Evolutionary conservation across 2,888 invertebrate genomes (phyloP), one percentile per base, ranked within the genome.

Genomic region (Epiblema foenella): DNA sequence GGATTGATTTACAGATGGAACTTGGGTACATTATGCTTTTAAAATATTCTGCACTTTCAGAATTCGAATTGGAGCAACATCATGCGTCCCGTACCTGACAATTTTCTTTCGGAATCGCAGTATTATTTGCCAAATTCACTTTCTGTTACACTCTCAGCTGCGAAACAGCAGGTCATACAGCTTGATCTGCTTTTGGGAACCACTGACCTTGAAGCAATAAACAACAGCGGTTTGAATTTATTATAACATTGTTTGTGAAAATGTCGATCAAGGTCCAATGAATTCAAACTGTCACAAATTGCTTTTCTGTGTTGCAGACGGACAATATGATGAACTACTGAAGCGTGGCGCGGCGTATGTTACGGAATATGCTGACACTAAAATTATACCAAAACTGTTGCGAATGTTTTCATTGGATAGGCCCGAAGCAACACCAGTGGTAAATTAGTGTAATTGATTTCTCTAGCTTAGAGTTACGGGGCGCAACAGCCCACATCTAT

Each of bases 181-280:
- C 94, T 96, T 17, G 95, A 96, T 37, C 86, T 96, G 58, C 87
- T 97, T 68, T 93, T 96, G 63, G 97, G 97, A 24, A 94, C 96
- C 64, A 94, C 95, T n/a, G 95, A 95, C 78, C 94, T 96, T 76
- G 96, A 96, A 83, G 95, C 94, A 37, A 91, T 95, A 56, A 94
- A 95, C 76, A 89, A 94, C 76, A 89, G 94, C 78, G 91, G 95
- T 94, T 79, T 77, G 87, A 15, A 39, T 52, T 63, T 52, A 37
- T 37, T 51, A 51, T 63, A 24, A 15, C 80, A 74, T 73, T 59
- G 42, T 54, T 37, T 64, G 58, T 68, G 63, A 58, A 62, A 68
- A 68, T 52, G 11, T 62, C 52, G 63, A 52, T 68, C 68, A 68
- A 68, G 68, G 71, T 67, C 51, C 66, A 51, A 15, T 62, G 33